Evolutionary conservation across 2,797 vertebrate genomes (phyloP), one percentile per base, ranked within the genome.

Genomic region (Brachyalestes nurse): DNA sequence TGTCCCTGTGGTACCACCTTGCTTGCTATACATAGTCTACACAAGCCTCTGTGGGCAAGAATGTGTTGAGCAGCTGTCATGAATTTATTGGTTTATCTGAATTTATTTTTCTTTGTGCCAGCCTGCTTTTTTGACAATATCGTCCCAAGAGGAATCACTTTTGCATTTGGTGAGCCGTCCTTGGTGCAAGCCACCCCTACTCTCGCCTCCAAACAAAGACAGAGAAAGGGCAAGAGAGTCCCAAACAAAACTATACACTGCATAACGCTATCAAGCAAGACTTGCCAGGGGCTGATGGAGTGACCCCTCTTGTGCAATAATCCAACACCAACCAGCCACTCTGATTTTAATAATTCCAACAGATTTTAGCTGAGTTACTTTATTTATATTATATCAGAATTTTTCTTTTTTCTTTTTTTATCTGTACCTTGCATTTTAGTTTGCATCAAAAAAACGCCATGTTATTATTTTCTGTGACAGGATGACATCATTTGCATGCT

Each of bases 241-340:
- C 70, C 77, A 82, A 80, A 82, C 74, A 75, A 75, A 86, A 75
- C 65, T 80, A 84, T 82, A 70, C 13, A 6, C 74, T 47, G 23
- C 72, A 84, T 66, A 81, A 79, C 69, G 61, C 69, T 84, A 78
- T 77, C 80, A 66, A 71, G 8, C 42, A 38, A 42, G 51, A 14
- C 66, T 69, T 53, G 38, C 78, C 34, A 55, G 28, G 17, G 14
- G 61, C 69, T 82, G 77, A 84, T 77, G 64, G 58, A 72, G 47
- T 78, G 82, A 86, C 85, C 77, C 38, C 25, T 77, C 60, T 17
- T n/a, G 70, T 51, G 66, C 25, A 82, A 75, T 65, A 57, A 51
- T 51, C 13, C 47, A 7, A 61, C 34, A 42, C 74, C 28, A 70
- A 6, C 7, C 34, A 65, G 57, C 57, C 66, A 10, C 7, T 10